Evolutionary conservation across 1,140 invertebrate genomes (phyloP).

Genomic region (Drosophila bifasciata): DNA sequence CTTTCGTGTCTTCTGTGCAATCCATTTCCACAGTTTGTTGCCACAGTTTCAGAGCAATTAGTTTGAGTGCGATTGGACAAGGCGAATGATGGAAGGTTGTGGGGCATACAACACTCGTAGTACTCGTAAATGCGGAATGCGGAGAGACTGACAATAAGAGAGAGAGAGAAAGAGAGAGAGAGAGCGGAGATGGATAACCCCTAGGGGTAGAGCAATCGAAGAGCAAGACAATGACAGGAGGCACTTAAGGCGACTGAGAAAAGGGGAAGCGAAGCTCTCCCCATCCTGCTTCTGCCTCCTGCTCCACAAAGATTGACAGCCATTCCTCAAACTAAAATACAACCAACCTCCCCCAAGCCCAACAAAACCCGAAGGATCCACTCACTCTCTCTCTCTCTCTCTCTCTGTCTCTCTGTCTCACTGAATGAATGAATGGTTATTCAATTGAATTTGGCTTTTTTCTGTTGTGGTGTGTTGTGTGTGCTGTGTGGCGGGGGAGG

Average conservation of each 20-base stretch:
- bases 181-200: constrained; percentile 19
- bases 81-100: constrained; percentile 26
- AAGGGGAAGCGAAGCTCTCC: neutral
- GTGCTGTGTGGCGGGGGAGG: no score
- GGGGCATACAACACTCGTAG: no score
- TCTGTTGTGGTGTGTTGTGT: neutral
- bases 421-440: constrained; percentile 24
- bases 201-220: constrained; percentile 47
- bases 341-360: neutral
- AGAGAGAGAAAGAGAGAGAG: neutral
- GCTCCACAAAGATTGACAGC: constrained; percentile 1
- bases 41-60: constrained; percentile 40
- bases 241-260: constrained; percentile 41
- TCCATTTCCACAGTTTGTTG: constrained; percentile 1
- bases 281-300: no score
- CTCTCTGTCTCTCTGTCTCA: no score
- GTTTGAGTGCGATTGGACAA: constrained; percentile 47
- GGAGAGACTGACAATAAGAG: neutral
- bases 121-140: no score
- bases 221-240: constrained; percentile 48
- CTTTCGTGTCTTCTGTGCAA: constrained; percentile 2
- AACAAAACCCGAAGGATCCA: constrained; percentile 9
- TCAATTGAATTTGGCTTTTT: constrained; percentile 33
- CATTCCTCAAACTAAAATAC: neutral
- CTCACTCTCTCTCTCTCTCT: neutral